A percentile compares a stretch with the other conserved stretches of the same genome.
phyloP scores from a whole-genome alignment of 1,140 invertebrate species.

The Diorhabda sublineata region DNA sequence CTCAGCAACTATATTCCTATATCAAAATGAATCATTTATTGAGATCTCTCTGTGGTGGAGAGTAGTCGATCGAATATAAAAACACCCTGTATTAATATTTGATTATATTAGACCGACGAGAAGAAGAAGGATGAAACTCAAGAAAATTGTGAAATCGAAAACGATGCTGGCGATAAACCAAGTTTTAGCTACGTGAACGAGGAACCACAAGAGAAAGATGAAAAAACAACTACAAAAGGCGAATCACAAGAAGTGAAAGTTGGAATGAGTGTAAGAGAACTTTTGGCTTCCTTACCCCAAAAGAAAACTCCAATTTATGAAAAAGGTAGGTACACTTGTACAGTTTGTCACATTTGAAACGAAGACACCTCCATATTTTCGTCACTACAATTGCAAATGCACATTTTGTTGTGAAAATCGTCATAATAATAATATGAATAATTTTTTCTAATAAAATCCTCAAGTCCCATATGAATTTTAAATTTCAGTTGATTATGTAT shows the following conservation, averaged over 20 bases:
- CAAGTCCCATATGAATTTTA: too few species aligned
- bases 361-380: background rate
- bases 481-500: too few species aligned
- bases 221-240: background rate
- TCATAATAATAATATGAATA: too few species aligned
- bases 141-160: background rate
- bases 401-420: too few species aligned
- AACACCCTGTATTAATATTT: too few species aligned
- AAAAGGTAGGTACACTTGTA: constrained; percentile 14
- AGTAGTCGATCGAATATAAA: too few species aligned
- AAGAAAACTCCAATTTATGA: constrained; percentile 17
- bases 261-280: constrained; percentile 19
- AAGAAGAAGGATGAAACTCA: background rate
- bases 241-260: constrained; percentile 8
- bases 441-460: too few species aligned
- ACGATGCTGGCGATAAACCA: constrained; percentile 1
- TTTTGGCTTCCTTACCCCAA: constrained; percentile 20
- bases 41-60: too few species aligned
- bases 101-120: background rate
- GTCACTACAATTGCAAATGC: background rate
- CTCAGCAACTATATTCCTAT: too few species aligned
- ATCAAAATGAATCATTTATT: too few species aligned
- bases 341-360: too few species aligned
- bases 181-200: constrained; percentile 7
- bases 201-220: background rate